A percentile compares a stretch with the other conserved stretches of the same genome.
phyloP scores from a whole-genome alignment of 2,797 vertebrate genomes.

The Coluber constrictor region DNA sequence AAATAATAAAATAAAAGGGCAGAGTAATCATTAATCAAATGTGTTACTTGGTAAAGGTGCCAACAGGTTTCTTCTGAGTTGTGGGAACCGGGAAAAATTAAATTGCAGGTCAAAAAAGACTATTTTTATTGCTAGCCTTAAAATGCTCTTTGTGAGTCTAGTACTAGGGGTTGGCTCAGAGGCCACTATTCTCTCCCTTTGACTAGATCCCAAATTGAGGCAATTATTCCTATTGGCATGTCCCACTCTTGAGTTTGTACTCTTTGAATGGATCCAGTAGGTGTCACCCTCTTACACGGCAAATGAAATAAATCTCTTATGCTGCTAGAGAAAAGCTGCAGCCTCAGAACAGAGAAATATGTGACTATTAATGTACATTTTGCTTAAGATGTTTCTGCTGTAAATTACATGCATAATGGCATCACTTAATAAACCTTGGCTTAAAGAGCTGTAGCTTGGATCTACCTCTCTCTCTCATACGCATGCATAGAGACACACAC shows the following conservation, averaged over 20 bases:
- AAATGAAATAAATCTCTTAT: constrained; percentile 11
- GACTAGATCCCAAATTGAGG: neutral
- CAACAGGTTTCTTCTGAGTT: neutral
- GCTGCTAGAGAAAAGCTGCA: neutral
- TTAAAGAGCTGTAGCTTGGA: constrained; percentile 25
- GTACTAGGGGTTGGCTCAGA: neutral
- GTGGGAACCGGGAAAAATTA: fast-evolving
- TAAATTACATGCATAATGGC: constrained; percentile 14
- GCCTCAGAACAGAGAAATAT: constrained; percentile 14
- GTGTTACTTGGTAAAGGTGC: neutral
- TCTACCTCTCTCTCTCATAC: neutral
- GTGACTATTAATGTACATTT: constrained; percentile 1
- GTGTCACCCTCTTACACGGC: constrained; percentile 60
- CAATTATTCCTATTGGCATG: neutral
- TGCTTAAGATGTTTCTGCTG: constrained; percentile 10
- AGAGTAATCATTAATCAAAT: neutral
- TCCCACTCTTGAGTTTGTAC: neutral
- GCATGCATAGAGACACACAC: neutral
- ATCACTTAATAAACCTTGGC: neutral
- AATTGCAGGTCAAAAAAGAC: neutral
- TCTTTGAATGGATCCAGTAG: constrained; percentile 50
- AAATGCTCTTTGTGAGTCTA: neutral
- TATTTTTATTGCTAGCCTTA: fast-evolving
- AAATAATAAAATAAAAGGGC: neutral
- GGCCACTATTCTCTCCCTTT: neutral